Percentiles rank a stretch among this genome's conserved stretches.
These are phyloP conservation scores for Philopotamus ludificatus DNA, from an alignment of 1,140 invertebrate genomes.

Conservation along the genomic window DNA sequence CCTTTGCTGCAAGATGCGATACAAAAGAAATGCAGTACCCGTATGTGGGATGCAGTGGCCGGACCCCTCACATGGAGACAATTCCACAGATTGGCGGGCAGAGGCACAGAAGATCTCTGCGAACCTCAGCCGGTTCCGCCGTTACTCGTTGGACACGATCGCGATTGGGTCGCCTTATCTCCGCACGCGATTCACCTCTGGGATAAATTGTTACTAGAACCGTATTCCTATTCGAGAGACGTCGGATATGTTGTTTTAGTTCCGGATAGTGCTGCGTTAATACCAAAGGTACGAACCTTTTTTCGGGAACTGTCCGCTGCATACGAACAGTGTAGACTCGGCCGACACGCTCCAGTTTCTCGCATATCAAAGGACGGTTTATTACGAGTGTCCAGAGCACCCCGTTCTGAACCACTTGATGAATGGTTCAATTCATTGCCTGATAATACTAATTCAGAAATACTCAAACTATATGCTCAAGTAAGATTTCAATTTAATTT, in stretches of 20 bases:
- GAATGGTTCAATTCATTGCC: conserved; percentile 89
- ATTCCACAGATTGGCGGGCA: conserved; percentile 90
- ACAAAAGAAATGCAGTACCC: conserved; percentile 85
- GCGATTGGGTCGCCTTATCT: conserved; percentile 91
- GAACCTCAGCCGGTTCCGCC: conserved; percentile 96
- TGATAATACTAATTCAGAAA: conserved; percentile 75
- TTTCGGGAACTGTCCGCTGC: conserved; percentile 90
- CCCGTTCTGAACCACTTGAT: conserved; percentile 71
- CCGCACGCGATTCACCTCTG: conserved; percentile 92
- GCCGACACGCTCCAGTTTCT: conserved; percentile 83
- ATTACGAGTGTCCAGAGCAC: conserved; percentile 75
- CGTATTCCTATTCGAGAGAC: conserved; percentile 89
- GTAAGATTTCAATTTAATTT: conserved; percentile 42
- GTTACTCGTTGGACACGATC: conserved; percentile 89
- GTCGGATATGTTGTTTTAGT: conserved; percentile 92
- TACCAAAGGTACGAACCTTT: conserved; percentile 77
- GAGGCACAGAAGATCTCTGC: conserved; percentile 91
- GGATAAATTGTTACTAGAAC: conserved; percentile 92
- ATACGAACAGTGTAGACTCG: conserved; percentile 91
- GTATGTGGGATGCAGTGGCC: conserved; percentile 84
- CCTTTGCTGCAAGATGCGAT: conserved; percentile 93
- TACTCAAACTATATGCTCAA: conserved; percentile 85
- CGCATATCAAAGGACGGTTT: conserved; percentile 86
- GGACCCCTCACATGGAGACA: conserved; percentile 96
- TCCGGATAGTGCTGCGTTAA: conserved; percentile 85